These are phyloP conservation scores for Xenopus borealis DNA, from an alignment of 2,113 vertebrate genomes.

Conservation along the genomic window DNA sequence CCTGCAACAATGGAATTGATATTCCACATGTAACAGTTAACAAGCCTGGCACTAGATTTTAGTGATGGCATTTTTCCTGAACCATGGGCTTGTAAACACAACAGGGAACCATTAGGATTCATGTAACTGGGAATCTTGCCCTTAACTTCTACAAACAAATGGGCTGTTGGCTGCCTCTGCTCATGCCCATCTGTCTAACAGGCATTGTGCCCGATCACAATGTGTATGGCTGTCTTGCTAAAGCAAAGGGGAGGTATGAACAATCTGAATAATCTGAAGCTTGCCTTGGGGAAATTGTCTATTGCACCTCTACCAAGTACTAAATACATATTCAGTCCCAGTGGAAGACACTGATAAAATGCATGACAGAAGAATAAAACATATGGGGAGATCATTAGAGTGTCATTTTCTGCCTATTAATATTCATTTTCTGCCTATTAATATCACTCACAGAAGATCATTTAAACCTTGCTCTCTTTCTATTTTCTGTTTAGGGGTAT, in stretches of 20 bases:
- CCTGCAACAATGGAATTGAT: conserved; percentile 34
- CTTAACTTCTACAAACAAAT: conserved; percentile 44
- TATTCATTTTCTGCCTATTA: background rate
- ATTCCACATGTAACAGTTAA: conserved; percentile 40
- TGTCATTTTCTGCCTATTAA: background rate
- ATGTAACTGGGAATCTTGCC: conserved; percentile 46
- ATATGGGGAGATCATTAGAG: background rate
- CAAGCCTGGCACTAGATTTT: conserved; percentile 39
- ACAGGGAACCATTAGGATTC: conserved; percentile 44
- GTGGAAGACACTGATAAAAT: conserved; percentile 1
- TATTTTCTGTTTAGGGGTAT: background rate
- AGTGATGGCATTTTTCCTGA: conserved; percentile 47
- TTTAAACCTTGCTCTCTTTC: background rate
- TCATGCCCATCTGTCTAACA: conserved; percentile 44
- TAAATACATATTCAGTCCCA: background rate
- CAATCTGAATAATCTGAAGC: conserved; percentile 29
- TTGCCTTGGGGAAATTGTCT: conserved; percentile 17
- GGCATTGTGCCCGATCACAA: conserved; percentile 39
- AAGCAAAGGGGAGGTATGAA: conserved; percentile 15
- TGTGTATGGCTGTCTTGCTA: conserved; percentile 23
- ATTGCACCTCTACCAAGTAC: background rate
- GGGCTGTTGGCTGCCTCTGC: conserved; percentile 36
- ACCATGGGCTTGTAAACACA: conserved; percentile 46
- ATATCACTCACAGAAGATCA: background rate
- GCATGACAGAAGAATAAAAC: background rate